Conservation (phyloP, 2,888 invertebrate genomes). For the Tetragnatha montana region DNA sequence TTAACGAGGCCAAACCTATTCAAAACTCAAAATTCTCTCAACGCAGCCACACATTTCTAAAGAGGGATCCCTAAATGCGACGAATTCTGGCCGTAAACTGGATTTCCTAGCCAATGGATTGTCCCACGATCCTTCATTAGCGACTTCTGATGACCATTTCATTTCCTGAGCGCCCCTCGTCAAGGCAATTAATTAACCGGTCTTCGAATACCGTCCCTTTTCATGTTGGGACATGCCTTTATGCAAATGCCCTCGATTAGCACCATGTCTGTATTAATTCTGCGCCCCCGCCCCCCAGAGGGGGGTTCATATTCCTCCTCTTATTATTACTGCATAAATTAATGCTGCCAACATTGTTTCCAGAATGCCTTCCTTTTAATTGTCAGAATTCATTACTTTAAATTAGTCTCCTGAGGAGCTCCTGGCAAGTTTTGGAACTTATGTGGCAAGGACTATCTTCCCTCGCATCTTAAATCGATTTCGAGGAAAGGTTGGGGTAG, state of each 20-base stretch:
- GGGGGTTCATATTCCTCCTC: slow-evolving; percentile 52
- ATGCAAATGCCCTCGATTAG: slow-evolving; percentile 60
- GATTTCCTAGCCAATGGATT: slow-evolving; percentile 2
- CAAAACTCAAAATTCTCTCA: too few relatives aligned
- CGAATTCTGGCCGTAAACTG: background rate
- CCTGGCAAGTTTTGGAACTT: too few relatives aligned
- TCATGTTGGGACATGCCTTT: slow-evolving; percentile 54
- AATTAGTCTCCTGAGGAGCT: too few relatives aligned
- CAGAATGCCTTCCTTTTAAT: slow-evolving; percentile 48
- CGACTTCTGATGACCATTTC: slow-evolving; percentile 58
- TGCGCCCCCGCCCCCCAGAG: slow-evolving; percentile 22
- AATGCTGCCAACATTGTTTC: slow-evolving; percentile 44
- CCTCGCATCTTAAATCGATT: background rate
- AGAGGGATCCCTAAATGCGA: background rate
- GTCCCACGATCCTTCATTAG: slow-evolving; percentile 42
- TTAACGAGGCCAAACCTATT: too few relatives aligned
- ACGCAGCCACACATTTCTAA: background rate
- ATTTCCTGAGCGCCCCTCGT: slow-evolving; percentile 52
- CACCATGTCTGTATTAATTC: slow-evolving; percentile 55
- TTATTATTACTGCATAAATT: slow-evolving; percentile 62
- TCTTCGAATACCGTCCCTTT: slow-evolving; percentile 49
- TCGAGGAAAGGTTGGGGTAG: background rate
- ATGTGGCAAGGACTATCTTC: background rate
- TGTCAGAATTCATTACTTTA: slow-evolving; percentile 54
- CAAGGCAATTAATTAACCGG: slow-evolving; percentile 57